Conservation (phyloP, 1,140 invertebrate genomes). For the Ptiloglossa arizonensis region DNA sequence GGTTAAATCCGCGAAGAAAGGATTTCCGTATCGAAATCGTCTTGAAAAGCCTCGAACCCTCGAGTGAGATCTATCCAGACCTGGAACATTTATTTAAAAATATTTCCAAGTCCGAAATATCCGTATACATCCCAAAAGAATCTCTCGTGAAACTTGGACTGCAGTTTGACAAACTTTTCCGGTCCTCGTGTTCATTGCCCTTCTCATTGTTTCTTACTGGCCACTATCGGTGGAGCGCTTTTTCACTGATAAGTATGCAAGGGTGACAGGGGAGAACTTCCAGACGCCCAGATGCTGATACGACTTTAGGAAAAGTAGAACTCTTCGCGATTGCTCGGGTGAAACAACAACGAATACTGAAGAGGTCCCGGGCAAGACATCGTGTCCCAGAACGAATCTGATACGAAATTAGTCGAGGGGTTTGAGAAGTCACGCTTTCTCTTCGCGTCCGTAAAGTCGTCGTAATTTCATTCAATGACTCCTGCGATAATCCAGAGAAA, state of each 20-base stretch:
- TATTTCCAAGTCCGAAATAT: too few relatives aligned
- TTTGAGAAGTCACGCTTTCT: too few relatives aligned
- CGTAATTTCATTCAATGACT: too few relatives aligned
- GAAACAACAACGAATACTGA: background rate
- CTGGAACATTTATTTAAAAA: too few relatives aligned
- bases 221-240: background rate
- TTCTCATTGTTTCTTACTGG: background rate
- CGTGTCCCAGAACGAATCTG: background rate
- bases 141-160: background rate
- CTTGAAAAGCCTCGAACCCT: too few relatives aligned
- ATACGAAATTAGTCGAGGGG: background rate
- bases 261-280: background rate
- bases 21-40: too few relatives aligned
- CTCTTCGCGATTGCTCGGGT: background rate
- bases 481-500: too few relatives aligned
- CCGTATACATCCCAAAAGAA: too few relatives aligned
- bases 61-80: too few relatives aligned
- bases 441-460: background rate
- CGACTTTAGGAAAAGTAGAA: background rate
- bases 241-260: constrained; percentile 8
- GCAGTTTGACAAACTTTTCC: background rate
- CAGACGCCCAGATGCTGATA: background rate
- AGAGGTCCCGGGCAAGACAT: background rate
- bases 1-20: too few relatives aligned
- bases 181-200: background rate